Evolutionary conservation across 2,888 invertebrate genomes (phyloP).

Genomic region (Pammene aurita): DNA sequence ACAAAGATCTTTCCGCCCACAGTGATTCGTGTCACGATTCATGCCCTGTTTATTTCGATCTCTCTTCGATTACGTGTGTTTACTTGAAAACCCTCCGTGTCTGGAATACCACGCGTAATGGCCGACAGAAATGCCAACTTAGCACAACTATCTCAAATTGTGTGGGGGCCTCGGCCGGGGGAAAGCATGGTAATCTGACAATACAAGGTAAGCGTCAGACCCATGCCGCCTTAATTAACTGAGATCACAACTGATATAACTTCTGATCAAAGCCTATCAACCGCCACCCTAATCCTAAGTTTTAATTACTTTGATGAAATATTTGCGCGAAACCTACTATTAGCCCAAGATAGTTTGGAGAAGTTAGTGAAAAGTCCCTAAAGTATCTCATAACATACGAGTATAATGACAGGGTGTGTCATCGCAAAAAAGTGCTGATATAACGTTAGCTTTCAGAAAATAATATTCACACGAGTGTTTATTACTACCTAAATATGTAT

Average conservation of each 20-base stretch:
- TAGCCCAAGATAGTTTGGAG: conserved; percentile 27
- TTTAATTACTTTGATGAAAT: conserved; percentile 45
- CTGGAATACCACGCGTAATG: conserved; percentile 12
- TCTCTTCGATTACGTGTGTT: conserved; percentile 19
- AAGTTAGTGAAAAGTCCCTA: conserved; percentile 18
- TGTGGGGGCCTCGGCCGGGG: neutral
- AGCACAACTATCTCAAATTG: conserved; percentile 26
- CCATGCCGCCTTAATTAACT: conserved; percentile 46
- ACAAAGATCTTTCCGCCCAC: conserved; percentile 2
- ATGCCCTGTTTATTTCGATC: conserved; percentile 11
- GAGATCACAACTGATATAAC: conserved; percentile 43
- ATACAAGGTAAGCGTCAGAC: conserved; percentile 33
- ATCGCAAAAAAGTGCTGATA: neutral
- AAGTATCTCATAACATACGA: neutral
- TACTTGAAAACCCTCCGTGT: conserved; percentile 12
- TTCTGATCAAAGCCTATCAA: conserved; percentile 45
- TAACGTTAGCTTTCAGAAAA: no score
- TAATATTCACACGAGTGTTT: no score
- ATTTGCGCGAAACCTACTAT: conserved; percentile 40
- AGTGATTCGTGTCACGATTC: neutral
- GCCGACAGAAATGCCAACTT: conserved; percentile 18
- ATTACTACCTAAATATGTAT: no score
- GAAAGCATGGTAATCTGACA: conserved; percentile 39
- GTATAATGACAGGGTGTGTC: neutral
- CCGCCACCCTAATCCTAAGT: conserved; percentile 43